Base-by-base conservation (phyloP, 2,888 invertebrate species). In the Pyrocoelia pectoralis region DNA sequence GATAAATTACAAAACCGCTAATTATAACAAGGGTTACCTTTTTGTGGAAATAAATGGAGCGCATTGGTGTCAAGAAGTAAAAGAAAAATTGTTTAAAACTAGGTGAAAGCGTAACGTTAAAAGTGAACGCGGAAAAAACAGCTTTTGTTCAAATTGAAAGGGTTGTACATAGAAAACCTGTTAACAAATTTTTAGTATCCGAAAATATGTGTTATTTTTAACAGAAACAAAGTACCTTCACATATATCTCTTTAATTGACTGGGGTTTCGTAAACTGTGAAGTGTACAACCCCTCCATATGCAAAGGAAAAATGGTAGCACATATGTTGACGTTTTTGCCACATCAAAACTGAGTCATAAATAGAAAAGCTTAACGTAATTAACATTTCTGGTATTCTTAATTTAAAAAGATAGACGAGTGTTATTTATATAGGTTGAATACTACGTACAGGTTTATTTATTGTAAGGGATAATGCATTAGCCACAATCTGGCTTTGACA, bases 401-500 rank as follows among this genome's bases (percentile, higher is more conserved):
- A 43, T 13, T 43, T 49, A 24, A 24, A 57, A 50, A 58, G 53
- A 54, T 53, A 62, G 48, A 54, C 33, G 51, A 17, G 49, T 18
- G 56, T 61, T 56, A 61, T 56, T 33, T 38, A 24, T 24, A 19
- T 29, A 40, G 56, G 41, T 24, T 12, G 50, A 51, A 56, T 49
- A 53, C 52, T 18, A 17, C 14, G n/a, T 24, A 40, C 33, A 14
- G 33, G 43, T 58, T 62, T 62, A 62, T 62, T 62, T 62, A 62
- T 70, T 68, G 61, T 59, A 52, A 50, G 68, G 68, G 63, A 58
- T 63, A 63, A 68, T 69, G 66, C 61, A 69, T 69, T 68, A 66
- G 51, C 62, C 63, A 60, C 68, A 70, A 68, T 68, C 68, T 68
- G 66, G 64, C 56, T 65, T 66, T 68, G 68, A 68, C 69, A 64